Base-by-base conservation (phyloP, 2,888 invertebrate genomes). In the Eudemis profundana region DNA sequence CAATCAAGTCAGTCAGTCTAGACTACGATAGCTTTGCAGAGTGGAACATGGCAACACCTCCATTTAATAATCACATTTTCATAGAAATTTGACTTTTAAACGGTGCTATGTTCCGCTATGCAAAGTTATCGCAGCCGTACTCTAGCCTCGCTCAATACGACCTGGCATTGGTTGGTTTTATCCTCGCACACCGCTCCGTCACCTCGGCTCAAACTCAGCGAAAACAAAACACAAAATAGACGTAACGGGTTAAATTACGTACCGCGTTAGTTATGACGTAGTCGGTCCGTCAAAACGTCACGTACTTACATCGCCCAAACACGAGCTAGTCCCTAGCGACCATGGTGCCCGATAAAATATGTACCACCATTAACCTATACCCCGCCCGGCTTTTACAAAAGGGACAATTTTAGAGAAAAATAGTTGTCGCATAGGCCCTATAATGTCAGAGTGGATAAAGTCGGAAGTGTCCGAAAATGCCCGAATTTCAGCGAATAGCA, bases 271-370 rank as follows among this genome's bases (percentile, higher is more conserved):
- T 46, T 46, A 29, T 33, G 29, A 33, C 33, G 33, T 33, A 17
- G 17, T 50, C n/a, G n/a, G n/a, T n/a, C 10, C 27, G 23, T 50
- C 50, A 50, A 49, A 17, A 3, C 29, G 50, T 51, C 50, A 51
- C 50, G 33, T 51, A 21, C 46, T 12, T 0, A 23, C 46, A 21
- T 42, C 19, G 3, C 17, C 42, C 17, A 17, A 17, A 10, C 17
- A 42, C 42, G 17, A 12, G 2, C 40, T 12, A 42, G 27, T 56
- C 54, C 17, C 42, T 29, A 42, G 14, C 27, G 42, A 29, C 27
- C 27, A 42, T 56, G 19, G 36, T 36, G 14, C 17, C 17, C 42
- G 27, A 56, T 56, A 56, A 56, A 56, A 42, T 29, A 42, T 44
- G 44, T 42, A 27, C 27, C 17, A 42, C 17, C 40, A 27, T 42